Base-by-base conservation (phyloP, 2,888 invertebrate species). In the Drosophila neotestacea region DNA sequence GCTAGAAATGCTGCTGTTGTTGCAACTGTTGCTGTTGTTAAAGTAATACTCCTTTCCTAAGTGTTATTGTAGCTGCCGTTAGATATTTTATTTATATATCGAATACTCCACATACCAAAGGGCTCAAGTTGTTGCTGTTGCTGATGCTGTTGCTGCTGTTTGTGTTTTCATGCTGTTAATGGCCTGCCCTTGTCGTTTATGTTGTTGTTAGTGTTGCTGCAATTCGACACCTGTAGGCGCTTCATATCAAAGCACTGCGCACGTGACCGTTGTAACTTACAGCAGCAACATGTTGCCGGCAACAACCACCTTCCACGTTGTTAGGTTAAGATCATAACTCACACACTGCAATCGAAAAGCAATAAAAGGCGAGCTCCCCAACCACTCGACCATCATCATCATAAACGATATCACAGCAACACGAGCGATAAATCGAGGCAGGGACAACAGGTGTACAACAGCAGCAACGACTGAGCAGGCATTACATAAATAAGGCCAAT, bases 371-470 rank as follows among this genome's bases (percentile, higher is more conserved):
- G 52, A 78, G 66, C 76, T 59, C 48, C 58, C 58, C 48, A 51
- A 38, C 51, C 51, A 51, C 51, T 50, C 34, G 50, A 36, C 41
- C 54, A 77, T 66, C 71, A 71, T 67, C 70, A 77, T 67, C 66
- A 77, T 65, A 68, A 66, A 75, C 71, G 75, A 75, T 74, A 69
- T 70, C 56, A 51, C 80, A 47, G 58, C 78, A 64, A 52, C 70
- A 64, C 47, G 63, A 71, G 67, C 79, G 60, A 84, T 80, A 84
- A 84, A 81, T 81, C 81, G 81, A 75, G 58, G 63, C 70, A 73
- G 72, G 73, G 70, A 73, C 78, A 84, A 84, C 81, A 84, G 84
- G 80, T 84, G 82, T 65, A 55, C 70, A 69, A 66, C 47, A 69
- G 9, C 16, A 44, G n/a, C 58, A 59, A 41, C 61, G 44, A 13